Percentiles rank a stretch among this genome's conserved stretches.
These are phyloP conservation scores for Caenorhabditis wallacei DNA, from an alignment of 2,888 invertebrate species.

Conservation along the genomic window DNA sequence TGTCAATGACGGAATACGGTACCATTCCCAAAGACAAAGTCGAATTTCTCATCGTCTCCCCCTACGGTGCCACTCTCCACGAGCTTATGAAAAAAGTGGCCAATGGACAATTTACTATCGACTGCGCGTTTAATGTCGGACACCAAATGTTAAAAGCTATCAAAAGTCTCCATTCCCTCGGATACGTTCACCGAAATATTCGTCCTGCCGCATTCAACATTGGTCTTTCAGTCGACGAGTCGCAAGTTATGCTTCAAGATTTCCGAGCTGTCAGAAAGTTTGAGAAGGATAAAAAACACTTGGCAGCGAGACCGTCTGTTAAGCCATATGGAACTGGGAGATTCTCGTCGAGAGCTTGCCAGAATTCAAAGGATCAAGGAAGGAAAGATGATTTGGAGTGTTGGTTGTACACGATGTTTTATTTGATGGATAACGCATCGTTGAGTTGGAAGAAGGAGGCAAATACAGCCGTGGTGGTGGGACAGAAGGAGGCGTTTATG, in stretches of 20 bases:
- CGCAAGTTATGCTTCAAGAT: slow-evolving; percentile 33
- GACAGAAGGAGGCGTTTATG: slow-evolving; percentile 41
- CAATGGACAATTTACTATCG: slow-evolving; percentile 23
- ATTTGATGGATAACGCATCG: slow-evolving; percentile 34
- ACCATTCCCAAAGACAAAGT: slow-evolving; percentile 23
- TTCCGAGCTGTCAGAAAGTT: slow-evolving; percentile 41
- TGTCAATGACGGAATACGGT: slow-evolving; percentile 44
- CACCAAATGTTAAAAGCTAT: slow-evolving; percentile 47
- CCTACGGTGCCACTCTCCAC: slow-evolving; percentile 30
- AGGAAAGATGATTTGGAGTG: slow-evolving; percentile 53
- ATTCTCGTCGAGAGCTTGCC: slow-evolving; percentile 31
- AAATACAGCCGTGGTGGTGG: not conserved
- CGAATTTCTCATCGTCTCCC: slow-evolving; percentile 50
- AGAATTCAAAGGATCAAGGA: slow-evolving; percentile 43
- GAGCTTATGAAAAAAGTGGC: slow-evolving; percentile 42
- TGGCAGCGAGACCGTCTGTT: slow-evolving; percentile 28
- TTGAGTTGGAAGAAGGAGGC: slow-evolving; percentile 45
- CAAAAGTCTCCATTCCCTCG: slow-evolving; percentile 38
- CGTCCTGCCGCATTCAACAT: slow-evolving; percentile 44
- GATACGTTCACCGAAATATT: slow-evolving; percentile 55
- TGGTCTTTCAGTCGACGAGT: slow-evolving; percentile 18
- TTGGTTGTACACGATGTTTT: slow-evolving; percentile 48
- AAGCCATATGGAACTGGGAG: slow-evolving; percentile 31
- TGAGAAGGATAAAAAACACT: slow-evolving; percentile 48
- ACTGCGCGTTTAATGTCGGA: slow-evolving; percentile 32